Percentiles rank a stretch among this genome's conserved stretches.
Evolutionary conservation across 2,797 vertebrate genomes (phyloP).

Genomic region (Onychomys arenicola): DNA sequence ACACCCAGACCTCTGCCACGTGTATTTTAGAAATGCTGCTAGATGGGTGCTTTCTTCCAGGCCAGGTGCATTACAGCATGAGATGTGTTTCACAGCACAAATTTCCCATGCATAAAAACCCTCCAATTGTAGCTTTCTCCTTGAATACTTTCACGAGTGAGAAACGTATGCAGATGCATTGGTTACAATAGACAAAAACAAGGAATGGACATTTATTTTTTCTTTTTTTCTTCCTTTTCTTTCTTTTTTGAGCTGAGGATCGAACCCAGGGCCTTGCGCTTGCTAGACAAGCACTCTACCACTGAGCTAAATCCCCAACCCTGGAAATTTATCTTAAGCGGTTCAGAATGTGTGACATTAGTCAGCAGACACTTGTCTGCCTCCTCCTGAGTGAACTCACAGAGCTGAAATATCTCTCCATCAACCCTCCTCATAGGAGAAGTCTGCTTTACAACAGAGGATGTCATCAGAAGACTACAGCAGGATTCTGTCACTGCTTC

Average conservation of each 20-base stretch:
- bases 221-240: too few relatives aligned
- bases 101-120: conserved; percentile 11
- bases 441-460: conserved; percentile 53
- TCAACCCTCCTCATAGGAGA: conserved; percentile 61
- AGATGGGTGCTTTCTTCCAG: neutral
- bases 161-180: neutral
- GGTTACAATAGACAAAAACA: conserved; percentile 29
- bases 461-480: conserved; percentile 31
- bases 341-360: conserved; percentile 3
- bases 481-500: conserved; percentile 3
- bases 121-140: neutral
- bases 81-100: conserved; percentile 5
- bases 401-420: conserved; percentile 57
- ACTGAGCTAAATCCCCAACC: too few relatives aligned
- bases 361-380: conserved; percentile 24
- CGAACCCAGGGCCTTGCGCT: too few relatives aligned
- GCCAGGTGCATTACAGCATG: neutral
- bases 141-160: conserved; percentile 30
- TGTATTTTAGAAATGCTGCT: neutral
- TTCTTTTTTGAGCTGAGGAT: too few relatives aligned
- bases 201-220: conserved; percentile 37
- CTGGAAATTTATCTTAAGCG: conserved; percentile 38
- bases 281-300: too few relatives aligned
- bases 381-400: conserved; percentile 62
- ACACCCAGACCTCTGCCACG: neutral